phyloP scores from a whole-genome alignment of 2,113 vertebrate species.

The Stercorarius parasiticus region DNA sequence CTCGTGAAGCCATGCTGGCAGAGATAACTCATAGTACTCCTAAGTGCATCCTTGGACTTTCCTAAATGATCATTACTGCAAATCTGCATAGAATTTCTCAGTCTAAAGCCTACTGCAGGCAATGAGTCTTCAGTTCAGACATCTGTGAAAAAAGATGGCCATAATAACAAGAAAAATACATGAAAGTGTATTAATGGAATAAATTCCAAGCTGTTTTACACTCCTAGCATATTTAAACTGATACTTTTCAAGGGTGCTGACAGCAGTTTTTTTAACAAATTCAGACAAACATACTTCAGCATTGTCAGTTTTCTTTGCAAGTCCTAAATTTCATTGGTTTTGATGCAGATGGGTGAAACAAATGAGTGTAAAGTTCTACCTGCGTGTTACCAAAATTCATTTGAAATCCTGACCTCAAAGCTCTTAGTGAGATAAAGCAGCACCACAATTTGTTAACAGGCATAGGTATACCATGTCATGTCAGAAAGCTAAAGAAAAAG shows the following conservation, averaged over 20 bases:
- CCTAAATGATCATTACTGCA: not conserved
- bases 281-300: not conserved
- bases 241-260: not conserved
- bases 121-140: not conserved
- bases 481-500: not conserved
- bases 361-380: not conserved
- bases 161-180: not conserved
- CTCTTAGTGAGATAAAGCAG: not conserved
- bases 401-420: not conserved
- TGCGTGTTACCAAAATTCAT: not conserved
- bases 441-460: not conserved
- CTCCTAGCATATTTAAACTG: not conserved
- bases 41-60: not conserved
- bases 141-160: not conserved
- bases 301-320: not conserved
- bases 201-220: not conserved
- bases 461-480: not conserved
- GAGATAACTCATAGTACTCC: not conserved
- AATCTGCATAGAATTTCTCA: not conserved
- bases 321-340: not conserved
- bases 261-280: not conserved
- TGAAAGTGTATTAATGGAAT: not conserved
- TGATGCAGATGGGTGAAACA: not conserved
- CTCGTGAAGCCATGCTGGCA: not conserved
- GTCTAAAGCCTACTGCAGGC: not conserved